A percentile compares a stretch with the other conserved stretches of the same genome.
Evolutionary conservation across 2,888 invertebrate genomes (phyloP).

Genomic region (Chrysina gloriosa): DNA sequence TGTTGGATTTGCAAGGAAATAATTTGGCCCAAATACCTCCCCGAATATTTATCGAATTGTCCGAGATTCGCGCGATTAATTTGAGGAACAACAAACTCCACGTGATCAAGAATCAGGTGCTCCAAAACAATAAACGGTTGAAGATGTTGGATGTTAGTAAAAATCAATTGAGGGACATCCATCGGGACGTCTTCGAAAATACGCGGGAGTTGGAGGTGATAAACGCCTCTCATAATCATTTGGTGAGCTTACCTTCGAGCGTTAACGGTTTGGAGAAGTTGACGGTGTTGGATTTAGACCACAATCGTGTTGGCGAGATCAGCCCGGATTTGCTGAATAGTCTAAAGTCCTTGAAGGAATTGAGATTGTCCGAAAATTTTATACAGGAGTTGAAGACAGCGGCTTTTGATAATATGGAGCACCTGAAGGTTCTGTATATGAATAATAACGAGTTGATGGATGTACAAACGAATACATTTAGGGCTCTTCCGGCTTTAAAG

Average conservation of each 20-base stretch:
- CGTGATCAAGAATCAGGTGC: slow-evolving; percentile 74
- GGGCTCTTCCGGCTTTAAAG: slow-evolving; percentile 76
- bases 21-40: slow-evolving; percentile 76
- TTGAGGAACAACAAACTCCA: slow-evolving; percentile 82
- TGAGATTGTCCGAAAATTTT: slow-evolving; percentile 81
- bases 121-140: slow-evolving; percentile 74
- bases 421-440: slow-evolving; percentile 80
- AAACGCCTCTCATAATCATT: slow-evolving; percentile 82
- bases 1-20: slow-evolving; percentile 81
- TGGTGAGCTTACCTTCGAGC: slow-evolving; percentile 78
- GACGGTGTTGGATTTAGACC: slow-evolving; percentile 80
- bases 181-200: slow-evolving; percentile 72
- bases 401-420: slow-evolving; percentile 77
- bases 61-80: slow-evolving; percentile 76
- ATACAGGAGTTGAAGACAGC: slow-evolving; percentile 77
- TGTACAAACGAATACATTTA: slow-evolving; percentile 79
- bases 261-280: slow-evolving; percentile 76
- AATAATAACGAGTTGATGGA: slow-evolving; percentile 84
- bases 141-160: slow-evolving; percentile 79
- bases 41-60: slow-evolving; percentile 73
- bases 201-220: slow-evolving; percentile 77
- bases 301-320: slow-evolving; percentile 79
- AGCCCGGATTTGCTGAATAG: slow-evolving; percentile 77
- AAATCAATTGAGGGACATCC: slow-evolving; percentile 78
- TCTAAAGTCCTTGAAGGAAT: slow-evolving; percentile 75